phyloP scores from a whole-genome alignment of 2,888 invertebrate species.

The Slavum lentiscoides region DNA sequence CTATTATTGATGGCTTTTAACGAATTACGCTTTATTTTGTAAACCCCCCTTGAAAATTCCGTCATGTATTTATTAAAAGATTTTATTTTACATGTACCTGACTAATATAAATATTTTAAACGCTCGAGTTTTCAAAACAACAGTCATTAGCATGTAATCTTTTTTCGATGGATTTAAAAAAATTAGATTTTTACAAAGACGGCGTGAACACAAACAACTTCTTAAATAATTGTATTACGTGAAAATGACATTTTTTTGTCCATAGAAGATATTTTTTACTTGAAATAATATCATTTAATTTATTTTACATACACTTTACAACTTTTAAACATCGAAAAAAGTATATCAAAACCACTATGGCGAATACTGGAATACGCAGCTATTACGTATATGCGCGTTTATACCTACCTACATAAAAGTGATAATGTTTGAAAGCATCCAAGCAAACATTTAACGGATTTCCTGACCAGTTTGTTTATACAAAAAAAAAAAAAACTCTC shows the following conservation, averaged over 20 bases:
- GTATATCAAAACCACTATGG: neutral
- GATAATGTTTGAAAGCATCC: constrained; percentile 8
- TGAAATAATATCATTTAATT: neutral
- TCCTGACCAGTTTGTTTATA: neutral
- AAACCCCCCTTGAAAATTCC: too few relatives aligned
- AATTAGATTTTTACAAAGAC: constrained; percentile 25
- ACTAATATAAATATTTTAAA: constrained; percentile 7
- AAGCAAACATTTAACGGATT: constrained; percentile 1
- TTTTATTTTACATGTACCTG: too few relatives aligned
- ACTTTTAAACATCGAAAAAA: neutral
- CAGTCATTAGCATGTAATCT: neutral
- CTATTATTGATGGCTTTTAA: too few relatives aligned
- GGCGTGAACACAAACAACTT: neutral
- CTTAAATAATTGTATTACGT: constrained; percentile 2
- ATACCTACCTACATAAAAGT: neutral
- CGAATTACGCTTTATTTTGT: too few relatives aligned
- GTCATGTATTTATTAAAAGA: too few relatives aligned
- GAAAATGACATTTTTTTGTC: constrained; percentile 6
- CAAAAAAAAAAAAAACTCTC: too few relatives aligned
- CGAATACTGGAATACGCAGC: neutral
- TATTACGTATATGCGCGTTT: neutral
- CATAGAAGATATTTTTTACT: constrained; percentile 17
- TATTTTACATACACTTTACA: neutral
- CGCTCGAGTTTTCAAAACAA: neutral
- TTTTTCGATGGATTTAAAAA: too few relatives aligned